These are phyloP conservation scores for Theonella swinhoei DNA, from an alignment of 37 sponge, comb jelly and placozoan species.

Conservation along the genomic window DNA sequence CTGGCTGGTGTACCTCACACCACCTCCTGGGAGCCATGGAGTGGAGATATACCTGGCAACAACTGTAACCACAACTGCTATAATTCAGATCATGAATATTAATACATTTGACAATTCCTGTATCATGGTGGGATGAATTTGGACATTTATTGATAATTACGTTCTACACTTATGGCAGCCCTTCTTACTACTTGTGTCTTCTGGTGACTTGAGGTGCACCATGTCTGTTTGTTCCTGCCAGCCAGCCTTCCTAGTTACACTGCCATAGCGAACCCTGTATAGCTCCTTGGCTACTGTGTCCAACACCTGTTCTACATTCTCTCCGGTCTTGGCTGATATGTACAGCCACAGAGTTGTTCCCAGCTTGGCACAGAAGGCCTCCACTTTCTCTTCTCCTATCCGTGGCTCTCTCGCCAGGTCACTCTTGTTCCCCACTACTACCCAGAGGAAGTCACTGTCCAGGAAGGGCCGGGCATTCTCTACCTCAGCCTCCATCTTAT, in stretches of 20 bases:
- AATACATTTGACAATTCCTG: too few species aligned
- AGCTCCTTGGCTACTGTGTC: conserved; percentile 5
- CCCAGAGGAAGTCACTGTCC: conserved; percentile 46
- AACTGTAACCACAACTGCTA: too few species aligned
- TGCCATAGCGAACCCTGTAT: too few species aligned
- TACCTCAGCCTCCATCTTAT: conserved; percentile 28
- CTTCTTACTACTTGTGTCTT: too few species aligned
- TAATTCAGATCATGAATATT: too few species aligned
- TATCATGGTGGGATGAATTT: too few species aligned
- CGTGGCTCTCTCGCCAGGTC: conserved; percentile 14
- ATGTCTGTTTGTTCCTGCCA: too few species aligned
- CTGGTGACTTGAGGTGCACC: too few species aligned
- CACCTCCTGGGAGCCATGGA: conserved; percentile 48
- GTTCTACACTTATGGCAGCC: too few species aligned
- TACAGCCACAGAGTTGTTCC: not conserved
- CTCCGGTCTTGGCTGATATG: conserved; percentile 58
- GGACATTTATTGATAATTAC: too few species aligned
- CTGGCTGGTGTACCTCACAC: conserved; percentile 57
- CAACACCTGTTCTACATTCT: conserved; percentile 42
- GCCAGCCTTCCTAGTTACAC: too few species aligned
- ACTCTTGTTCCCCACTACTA: conserved; percentile 63
- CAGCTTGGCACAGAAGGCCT: conserved; percentile 5
- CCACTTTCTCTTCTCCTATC: conserved; percentile 9
- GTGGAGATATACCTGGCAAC: conserved; percentile 59
- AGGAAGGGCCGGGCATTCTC: conserved; percentile 44